Evolutionary conservation across 2,797 vertebrate genomes (phyloP), one percentile per base, ranked within the genome.

Genomic region (Limnodromus scolopaceus): DNA sequence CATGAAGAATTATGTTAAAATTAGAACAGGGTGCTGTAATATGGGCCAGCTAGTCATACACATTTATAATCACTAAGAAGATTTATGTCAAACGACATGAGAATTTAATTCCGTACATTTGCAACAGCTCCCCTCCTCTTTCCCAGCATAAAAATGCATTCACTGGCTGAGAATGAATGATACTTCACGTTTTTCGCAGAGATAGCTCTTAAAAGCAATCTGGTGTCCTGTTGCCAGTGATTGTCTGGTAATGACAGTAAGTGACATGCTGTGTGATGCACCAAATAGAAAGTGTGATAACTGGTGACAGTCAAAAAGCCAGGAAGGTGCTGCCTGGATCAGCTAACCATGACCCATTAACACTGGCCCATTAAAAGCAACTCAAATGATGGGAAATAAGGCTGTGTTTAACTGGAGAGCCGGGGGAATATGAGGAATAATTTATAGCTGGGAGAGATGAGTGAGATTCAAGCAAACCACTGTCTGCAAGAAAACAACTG

Each of bases 11-110:
- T 87, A 60, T 0, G 6, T 79, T 92, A 79, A 92, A 91, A 95
- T 83, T 95, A 90, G 93, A 86, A 79, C 75, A 90, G 14, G 11
- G 41, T 92, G 13, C 60, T 89, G 38, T 72, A 93, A 94, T 89
- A 49, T 75, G 49, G 89, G 80, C 71, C 91, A 94, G 41, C 49
- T 41, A 83, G 72, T 68, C 66, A 48, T 39, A 38, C 13, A 23
- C 32, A 51, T 86, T 90, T 90, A 84, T 93, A 82, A 80, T 87
- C 83, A 86, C 77, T 88, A 66, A 92, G 69, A 71, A 61, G 95
- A 96, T 92, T 91, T 91, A 64, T 91, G 66, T 84, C 49, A 94
- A 87, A 90, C 0, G 5, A 48, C 41, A 64, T 10, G 55, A 93
- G 84, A 71, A 90, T 91, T 92, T 84, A 90, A 72, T 89, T 93